phyloP scores from a whole-genome alignment of 2,113 vertebrate genomes.

The Capreolus pygargus region DNA sequence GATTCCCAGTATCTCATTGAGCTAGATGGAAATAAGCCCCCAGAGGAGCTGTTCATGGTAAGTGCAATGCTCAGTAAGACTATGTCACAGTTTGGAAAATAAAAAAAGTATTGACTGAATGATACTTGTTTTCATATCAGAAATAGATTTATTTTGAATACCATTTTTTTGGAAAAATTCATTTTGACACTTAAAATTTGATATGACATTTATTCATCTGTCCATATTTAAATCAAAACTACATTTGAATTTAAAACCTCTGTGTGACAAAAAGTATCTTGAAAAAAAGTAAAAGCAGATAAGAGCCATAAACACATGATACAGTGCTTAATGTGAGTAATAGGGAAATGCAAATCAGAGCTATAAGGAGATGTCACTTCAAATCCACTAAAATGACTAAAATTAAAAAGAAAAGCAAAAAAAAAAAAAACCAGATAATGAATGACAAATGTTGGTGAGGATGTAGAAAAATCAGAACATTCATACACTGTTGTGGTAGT shows the following conservation, averaged over 20 bases:
- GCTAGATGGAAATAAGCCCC: slow-evolving; percentile 88
- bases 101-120: neutral
- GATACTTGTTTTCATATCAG: slow-evolving; percentile 21
- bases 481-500: neutral
- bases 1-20: slow-evolving; percentile 87
- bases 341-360: neutral
- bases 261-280: neutral
- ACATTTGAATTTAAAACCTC: slow-evolving; percentile 33
- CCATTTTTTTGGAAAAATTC: neutral
- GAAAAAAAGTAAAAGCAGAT: slow-evolving; percentile 15
- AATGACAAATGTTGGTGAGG: neutral
- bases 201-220: neutral
- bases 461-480: neutral
- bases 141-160: neutral
- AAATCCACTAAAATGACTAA: neutral
- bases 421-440: neutral
- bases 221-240: slow-evolving; percentile 30
- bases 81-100: neutral
- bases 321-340: neutral
- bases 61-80: slow-evolving; percentile 32
- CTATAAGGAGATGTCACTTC: neutral
- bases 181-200: slow-evolving; percentile 4
- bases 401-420: neutral
- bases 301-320: neutral
- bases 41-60: slow-evolving; percentile 85